Conservation (phyloP, 2,113 vertebrate species). For the Murina feae region DNA sequence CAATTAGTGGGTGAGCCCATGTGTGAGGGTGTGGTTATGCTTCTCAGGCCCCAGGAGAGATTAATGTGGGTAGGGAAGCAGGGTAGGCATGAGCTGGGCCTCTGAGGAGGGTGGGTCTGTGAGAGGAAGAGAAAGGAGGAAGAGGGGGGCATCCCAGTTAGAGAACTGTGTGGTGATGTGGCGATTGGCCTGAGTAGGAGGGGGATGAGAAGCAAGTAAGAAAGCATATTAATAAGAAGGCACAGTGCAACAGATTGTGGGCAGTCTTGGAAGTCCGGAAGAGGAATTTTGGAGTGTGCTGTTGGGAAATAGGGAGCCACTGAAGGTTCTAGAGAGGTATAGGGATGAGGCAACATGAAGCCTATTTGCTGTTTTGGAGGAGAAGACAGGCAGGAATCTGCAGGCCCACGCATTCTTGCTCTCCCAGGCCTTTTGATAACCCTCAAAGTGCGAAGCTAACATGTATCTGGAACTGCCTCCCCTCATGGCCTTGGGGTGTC, state of each 20-base stretch:
- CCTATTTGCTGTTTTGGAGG: neutral
- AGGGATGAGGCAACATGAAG: neutral
- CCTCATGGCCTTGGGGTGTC: neutral
- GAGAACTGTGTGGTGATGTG: neutral
- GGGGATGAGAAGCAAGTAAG: neutral
- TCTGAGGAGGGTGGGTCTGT: neutral
- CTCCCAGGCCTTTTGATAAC: neutral
- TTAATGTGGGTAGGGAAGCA: fast-evolving
- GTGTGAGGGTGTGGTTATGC: neutral
- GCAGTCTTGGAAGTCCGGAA: neutral
- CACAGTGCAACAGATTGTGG: neutral
- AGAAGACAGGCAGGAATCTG: neutral
- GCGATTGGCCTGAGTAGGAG: neutral
- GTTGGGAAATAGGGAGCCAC: neutral
- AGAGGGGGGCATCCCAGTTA: neutral
- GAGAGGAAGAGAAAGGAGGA: neutral
- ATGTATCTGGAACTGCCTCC: neutral
- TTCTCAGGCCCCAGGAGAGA: neutral
- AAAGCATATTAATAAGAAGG: neutral
- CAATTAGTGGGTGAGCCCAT: neutral
- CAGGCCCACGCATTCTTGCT: neutral
- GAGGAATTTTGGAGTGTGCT: neutral
- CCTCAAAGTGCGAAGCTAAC: neutral
- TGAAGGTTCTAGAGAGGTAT: neutral
- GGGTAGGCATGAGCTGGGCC: neutral